Base-by-base conservation (phyloP, 2,113 vertebrate species). In the Pterocles gutturalis region DNA sequence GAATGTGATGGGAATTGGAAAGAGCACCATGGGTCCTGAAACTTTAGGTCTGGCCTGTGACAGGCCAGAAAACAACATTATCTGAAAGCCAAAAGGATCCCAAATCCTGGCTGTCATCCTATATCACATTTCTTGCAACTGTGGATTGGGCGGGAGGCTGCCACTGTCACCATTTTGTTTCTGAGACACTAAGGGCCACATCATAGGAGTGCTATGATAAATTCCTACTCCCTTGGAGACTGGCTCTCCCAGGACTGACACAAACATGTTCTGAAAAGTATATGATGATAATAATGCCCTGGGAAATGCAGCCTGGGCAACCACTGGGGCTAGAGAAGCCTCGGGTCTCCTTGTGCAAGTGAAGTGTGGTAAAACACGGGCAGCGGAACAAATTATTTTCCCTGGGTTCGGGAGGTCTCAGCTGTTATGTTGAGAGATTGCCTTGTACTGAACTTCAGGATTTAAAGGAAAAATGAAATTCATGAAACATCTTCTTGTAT, bases 131-230 rank as follows among this genome's bases (percentile, higher is more conserved):
- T 93, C 87, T 61, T 85, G 46, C 49, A 91, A 58, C 88, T 76
- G 73, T 80, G 81, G 57, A 93, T 84, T 71, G 62, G 49, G 62
- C 93, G 75, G 87, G 84, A 96, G 75, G 71, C 62, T 92, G 36
- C 31, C 88, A 80, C 78, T 71, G 28, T 80, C 78, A 90, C 69
- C 16, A 54, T 73, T 92, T 91, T 91, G 75, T 77, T 93, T 96
- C 90, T 88, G 88, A 88, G 95, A 90, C 67, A 85, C 60, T 76
- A 76, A 72, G 77, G 53, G 61, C 53, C 66, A 51, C 80, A 90
- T 93, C 89, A 94, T 46, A 36, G 82, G 82, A 94, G 45, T 76
- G 82, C 54, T 93, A 57, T 58, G 49, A 93, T 66, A 41, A 95
- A 95, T 93, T 90, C 54, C 36, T 55, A 65, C 36, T 84, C 36